A percentile compares a stretch with the other conserved stretches of the same genome.
Conservation (phyloP, 1,140 invertebrate species). For the Delia radicum region DNA sequence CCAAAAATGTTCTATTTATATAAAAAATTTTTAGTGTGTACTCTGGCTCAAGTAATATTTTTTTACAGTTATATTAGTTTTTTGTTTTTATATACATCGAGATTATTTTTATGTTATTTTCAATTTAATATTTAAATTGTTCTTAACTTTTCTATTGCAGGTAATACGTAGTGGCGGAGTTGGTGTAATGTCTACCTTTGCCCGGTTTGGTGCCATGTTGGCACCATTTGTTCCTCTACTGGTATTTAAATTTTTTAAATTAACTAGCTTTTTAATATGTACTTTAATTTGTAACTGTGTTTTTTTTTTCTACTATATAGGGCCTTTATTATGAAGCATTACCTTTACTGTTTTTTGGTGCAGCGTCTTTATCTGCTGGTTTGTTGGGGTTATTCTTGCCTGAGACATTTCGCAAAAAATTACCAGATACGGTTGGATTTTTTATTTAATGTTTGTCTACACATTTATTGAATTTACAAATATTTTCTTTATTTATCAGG, state of each 20-base stretch:
- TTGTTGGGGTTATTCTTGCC: slow-evolving; percentile 60
- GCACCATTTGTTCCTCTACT: slow-evolving; percentile 64
- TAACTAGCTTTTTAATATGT: neutral
- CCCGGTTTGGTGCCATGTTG: slow-evolving; percentile 63
- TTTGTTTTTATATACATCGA: no score
- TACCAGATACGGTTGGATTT: slow-evolving; percentile 59
- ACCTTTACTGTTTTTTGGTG: slow-evolving; percentile 62
- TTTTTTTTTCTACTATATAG: slow-evolving; percentile 46
- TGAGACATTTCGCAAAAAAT: slow-evolving; percentile 62
- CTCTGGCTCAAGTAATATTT: no score
- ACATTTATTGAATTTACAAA: neutral
- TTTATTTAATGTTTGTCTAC: neutral
- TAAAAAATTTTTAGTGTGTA: no score
- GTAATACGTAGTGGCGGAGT: slow-evolving; percentile 61
- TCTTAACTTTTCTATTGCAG: slow-evolving; percentile 28
- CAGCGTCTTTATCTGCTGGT: slow-evolving; percentile 58
- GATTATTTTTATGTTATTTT: no score
- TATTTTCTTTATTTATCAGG: slow-evolving; percentile 11
- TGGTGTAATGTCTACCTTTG: slow-evolving; percentile 63
- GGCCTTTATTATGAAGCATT: slow-evolving; percentile 58
- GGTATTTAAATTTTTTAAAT: slow-evolving; percentile 53
- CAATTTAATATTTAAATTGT: neutral
- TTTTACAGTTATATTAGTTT: no score
- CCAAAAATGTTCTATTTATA: no score
- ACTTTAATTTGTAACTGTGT: neutral